Percentiles rank a stretch among this genome's conserved stretches.
phyloP scores from a whole-genome alignment of 2,113 vertebrate genomes.

The Pteropus alecto region DNA sequence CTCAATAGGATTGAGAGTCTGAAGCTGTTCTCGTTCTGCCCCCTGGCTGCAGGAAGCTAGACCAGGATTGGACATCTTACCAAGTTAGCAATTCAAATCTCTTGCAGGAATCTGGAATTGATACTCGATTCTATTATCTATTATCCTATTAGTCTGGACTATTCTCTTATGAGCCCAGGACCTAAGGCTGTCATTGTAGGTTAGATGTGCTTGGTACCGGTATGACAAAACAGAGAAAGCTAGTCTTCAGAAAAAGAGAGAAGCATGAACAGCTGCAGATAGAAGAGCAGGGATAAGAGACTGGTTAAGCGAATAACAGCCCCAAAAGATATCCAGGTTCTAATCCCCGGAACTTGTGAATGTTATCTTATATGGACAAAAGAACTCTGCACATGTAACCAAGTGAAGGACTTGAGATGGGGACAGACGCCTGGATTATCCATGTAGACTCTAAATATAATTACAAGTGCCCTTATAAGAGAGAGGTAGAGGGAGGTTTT shows the following conservation, averaged over 20 bases:
- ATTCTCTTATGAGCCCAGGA: not conserved
- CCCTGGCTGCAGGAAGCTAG: not conserved
- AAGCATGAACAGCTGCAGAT: not conserved
- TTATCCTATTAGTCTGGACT: not conserved
- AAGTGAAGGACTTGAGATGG: not conserved
- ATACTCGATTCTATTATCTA: not conserved
- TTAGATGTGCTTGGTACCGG: not conserved
- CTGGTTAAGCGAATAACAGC: not conserved
- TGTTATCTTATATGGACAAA: not conserved
- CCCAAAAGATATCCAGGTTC: not conserved
- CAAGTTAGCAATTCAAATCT: slow-evolving; percentile 4
- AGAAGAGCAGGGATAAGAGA: not conserved
- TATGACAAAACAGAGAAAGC: not conserved
- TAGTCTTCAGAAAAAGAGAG: not conserved
- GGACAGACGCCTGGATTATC: not conserved
- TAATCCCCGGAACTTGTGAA: not conserved
- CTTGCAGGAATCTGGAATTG: not conserved
- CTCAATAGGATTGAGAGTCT: not conserved
- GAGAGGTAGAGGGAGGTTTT: not conserved
- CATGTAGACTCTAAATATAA: not conserved
- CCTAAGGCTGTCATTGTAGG: not conserved
- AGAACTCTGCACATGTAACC: not conserved
- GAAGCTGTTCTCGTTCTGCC: not conserved
- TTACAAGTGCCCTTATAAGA: not conserved
- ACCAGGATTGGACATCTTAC: not conserved